Conservation (phyloP, 2,797 vertebrate species). For the Podarcis siculus region DNA sequence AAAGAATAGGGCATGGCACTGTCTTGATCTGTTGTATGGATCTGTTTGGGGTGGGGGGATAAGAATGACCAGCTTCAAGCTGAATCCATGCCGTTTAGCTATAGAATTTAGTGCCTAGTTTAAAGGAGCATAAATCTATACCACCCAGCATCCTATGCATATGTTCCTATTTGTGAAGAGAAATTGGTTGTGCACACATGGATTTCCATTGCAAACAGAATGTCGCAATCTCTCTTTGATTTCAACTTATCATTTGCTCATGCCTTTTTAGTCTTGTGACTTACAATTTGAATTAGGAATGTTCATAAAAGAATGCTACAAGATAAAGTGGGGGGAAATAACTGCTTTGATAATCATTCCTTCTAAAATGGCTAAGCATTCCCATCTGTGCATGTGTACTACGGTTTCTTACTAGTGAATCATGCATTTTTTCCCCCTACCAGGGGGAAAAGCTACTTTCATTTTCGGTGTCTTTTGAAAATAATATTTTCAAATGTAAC, state of each 20-base stretch:
- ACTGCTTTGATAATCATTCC: background rate
- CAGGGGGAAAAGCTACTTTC: background rate
- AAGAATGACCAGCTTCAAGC: background rate
- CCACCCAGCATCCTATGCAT: background rate
- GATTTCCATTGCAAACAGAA: background rate
- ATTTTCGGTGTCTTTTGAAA: background rate
- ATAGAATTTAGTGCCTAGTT: background rate
- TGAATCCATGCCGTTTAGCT: background rate
- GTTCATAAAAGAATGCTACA: background rate
- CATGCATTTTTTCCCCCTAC: background rate
- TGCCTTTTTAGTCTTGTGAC: background rate
- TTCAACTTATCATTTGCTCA: background rate
- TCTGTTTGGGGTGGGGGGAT: background rate
- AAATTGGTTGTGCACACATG: background rate
- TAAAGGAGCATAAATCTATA: background rate
- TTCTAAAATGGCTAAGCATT: slow-evolving; percentile 10
- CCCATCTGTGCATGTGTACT: background rate
- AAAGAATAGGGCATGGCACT: background rate
- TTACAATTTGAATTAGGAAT: background rate
- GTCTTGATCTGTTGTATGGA: background rate
- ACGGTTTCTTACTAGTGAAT: background rate
- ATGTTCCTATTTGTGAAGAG: background rate
- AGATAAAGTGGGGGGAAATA: background rate
- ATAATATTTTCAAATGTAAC: slow-evolving; percentile 20
- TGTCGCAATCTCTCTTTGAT: background rate